Evolutionary conservation across 2,888 invertebrate genomes (phyloP).

Genomic region (Halictus quadricinctus): DNA sequence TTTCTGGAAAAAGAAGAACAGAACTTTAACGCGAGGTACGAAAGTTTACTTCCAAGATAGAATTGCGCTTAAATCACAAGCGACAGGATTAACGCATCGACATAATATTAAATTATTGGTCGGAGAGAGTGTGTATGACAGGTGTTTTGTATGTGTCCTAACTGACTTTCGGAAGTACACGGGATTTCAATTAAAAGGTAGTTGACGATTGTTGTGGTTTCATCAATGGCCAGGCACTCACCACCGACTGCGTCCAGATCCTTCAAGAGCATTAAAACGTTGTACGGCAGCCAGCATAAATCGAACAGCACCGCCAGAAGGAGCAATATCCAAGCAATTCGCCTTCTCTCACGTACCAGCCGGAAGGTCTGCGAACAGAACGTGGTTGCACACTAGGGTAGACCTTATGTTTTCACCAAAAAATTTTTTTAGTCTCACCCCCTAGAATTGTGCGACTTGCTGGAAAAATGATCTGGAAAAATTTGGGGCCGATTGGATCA

Average conservation of each 20-base stretch:
- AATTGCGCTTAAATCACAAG: background rate
- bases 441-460: too few relatives aligned
- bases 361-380: constrained; percentile 84
- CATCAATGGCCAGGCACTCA: constrained; percentile 58
- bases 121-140: background rate
- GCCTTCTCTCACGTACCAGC: constrained; percentile 87
- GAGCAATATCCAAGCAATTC: constrained; percentile 90
- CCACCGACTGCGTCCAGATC: constrained; percentile 84
- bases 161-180: background rate
- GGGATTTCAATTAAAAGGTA: constrained; percentile 33
- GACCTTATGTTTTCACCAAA: too few relatives aligned
- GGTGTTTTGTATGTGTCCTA: background rate
- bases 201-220: background rate
- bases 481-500: too few relatives aligned
- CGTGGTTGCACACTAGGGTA: background rate
- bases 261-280: constrained; percentile 86
- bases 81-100: background rate
- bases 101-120: background rate
- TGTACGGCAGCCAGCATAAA: constrained; percentile 91
- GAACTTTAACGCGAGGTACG: background rate
- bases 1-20: background rate
- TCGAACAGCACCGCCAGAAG: constrained; percentile 90
- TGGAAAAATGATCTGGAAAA: too few relatives aligned
- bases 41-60: background rate
- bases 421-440: too few relatives aligned